Evolutionary conservation across 1,140 invertebrate genomes (phyloP).

Genomic region (Rhyzopertha dominica): DNA sequence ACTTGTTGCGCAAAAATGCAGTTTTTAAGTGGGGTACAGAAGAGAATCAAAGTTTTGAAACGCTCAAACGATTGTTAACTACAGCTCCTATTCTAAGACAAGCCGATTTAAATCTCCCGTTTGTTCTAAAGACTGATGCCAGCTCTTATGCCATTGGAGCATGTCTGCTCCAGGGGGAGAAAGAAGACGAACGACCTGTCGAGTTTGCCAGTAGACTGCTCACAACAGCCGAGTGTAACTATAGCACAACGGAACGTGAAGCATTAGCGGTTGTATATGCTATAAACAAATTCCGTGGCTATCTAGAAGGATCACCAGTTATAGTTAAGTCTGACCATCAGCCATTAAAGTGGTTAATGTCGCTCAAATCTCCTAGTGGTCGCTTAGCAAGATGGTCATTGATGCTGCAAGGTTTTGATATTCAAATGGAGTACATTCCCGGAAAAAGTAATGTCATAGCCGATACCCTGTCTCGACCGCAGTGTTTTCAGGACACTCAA

Average conservation of each 20-base stretch:
- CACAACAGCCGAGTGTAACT: slow-evolving; percentile 40
- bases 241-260: slow-evolving; percentile 41
- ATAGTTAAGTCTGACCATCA: slow-evolving; percentile 47
- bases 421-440: slow-evolving; percentile 16
- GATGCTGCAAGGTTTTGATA: slow-evolving; percentile 9
- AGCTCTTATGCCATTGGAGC: slow-evolving; percentile 38
- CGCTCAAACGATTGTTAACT: slow-evolving; percentile 3
- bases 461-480: slow-evolving; percentile 15
- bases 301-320: slow-evolving; percentile 20
- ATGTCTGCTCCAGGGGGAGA: slow-evolving; percentile 39
- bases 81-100: slow-evolving; percentile 17
- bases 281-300: slow-evolving; percentile 21
- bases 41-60: no score
- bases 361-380: slow-evolving; percentile 37
- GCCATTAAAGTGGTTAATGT: slow-evolving; percentile 47
- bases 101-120: slow-evolving; percentile 29
- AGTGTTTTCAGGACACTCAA: neutral
- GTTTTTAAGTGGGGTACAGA: no score
- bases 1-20: no score
- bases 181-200: slow-evolving; percentile 36
- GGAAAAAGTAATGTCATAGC: slow-evolving; percentile 17
- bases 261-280: slow-evolving; percentile 45
- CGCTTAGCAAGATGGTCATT: slow-evolving; percentile 31
- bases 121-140: slow-evolving; percentile 31
- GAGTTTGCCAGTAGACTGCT: slow-evolving; percentile 39